A percentile compares a stretch with the other conserved stretches of the same genome.
Evolutionary conservation across 2,888 invertebrate genomes (phyloP).

Genomic region (Troides oblongomaculatus): DNA sequence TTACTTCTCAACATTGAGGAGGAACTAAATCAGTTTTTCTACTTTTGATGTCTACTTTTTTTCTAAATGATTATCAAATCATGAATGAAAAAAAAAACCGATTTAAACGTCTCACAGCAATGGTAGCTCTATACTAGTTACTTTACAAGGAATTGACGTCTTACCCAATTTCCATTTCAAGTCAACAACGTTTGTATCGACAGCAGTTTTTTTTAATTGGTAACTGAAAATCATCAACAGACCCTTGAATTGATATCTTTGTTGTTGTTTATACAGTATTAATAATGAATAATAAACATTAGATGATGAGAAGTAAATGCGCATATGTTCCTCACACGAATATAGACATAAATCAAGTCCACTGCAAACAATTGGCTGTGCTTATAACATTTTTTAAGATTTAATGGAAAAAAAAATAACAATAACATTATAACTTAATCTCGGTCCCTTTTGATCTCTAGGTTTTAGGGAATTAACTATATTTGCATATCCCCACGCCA

Average conservation of each 20-base stretch:
- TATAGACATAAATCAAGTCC: constrained; percentile 54
- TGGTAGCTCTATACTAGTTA: no score
- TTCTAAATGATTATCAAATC: no score
- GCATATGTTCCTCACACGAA: constrained; percentile 45
- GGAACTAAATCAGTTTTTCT: no score
- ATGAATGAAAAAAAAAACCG: no score
- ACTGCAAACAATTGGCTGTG: constrained; percentile 74
- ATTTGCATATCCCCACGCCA: constrained; percentile 45
- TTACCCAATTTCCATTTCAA: no score
- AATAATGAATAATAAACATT: neutral
- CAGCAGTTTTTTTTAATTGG: no score
- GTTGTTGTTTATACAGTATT: neutral
- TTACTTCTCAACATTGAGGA: neutral
- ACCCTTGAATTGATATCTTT: no score
- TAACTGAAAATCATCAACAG: no score
- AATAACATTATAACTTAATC: constrained; percentile 51
- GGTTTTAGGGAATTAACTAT: constrained; percentile 35
- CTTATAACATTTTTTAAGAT: constrained; percentile 51
- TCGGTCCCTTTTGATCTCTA: constrained; percentile 40
- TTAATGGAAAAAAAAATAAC: constrained; percentile 36
- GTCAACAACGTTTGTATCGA: no score
- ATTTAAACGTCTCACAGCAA: no score
- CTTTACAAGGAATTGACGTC: no score
- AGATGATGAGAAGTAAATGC: neutral
- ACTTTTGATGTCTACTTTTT: no score